Conservation (phyloP, 2,113 vertebrate species). For the Ceratotherium simum region DNA sequence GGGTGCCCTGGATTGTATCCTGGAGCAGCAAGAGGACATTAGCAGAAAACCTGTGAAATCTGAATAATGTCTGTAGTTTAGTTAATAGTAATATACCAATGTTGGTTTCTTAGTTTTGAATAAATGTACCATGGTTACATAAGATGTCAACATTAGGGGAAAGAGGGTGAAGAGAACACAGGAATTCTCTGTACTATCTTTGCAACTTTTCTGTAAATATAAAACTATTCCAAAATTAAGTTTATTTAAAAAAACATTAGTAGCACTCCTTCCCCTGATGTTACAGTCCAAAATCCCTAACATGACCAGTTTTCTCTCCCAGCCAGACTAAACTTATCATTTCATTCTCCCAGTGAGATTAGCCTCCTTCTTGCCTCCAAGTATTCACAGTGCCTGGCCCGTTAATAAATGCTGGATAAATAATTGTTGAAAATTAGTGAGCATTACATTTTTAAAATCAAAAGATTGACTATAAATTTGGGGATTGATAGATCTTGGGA, state of each 20-base stretch:
- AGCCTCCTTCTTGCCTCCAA: neutral
- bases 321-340: neutral
- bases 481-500: neutral
- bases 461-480: neutral
- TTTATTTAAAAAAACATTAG: neutral
- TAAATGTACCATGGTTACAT: neutral
- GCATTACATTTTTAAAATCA: neutral
- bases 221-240: neutral
- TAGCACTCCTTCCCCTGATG: neutral
- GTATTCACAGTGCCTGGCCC: neutral
- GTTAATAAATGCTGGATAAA: neutral
- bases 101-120: neutral
- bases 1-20: neutral
- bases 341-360: neutral
- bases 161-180: neutral
- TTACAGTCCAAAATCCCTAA: neutral
- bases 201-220: neutral
- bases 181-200: neutral
- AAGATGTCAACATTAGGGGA: neutral
- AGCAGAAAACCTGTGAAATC: neutral
- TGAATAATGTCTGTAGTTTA: neutral
- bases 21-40: neutral
- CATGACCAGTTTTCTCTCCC: neutral
- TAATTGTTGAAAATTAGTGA: neutral
- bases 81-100: too few relatives aligned